A percentile compares a stretch with the other conserved stretches of the same genome.
Evolutionary conservation across 1,140 invertebrate species (phyloP).

Genomic region (Portunus trituberculatus): DNA sequence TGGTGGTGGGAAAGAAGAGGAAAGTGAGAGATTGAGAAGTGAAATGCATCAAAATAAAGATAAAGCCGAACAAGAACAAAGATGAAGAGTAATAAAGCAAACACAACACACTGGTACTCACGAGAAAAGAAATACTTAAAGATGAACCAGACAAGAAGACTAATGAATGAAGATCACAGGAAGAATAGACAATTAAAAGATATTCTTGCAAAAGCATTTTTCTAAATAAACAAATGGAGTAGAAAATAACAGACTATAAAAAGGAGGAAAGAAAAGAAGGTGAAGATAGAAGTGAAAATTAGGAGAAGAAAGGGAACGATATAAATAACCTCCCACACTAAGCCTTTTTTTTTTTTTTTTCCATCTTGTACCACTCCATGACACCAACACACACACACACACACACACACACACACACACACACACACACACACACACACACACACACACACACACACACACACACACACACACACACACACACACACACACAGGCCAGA

Average conservation of each 20-base stretch:
- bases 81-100: not conserved
- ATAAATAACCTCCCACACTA: not conserved
- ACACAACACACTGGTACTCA: too few relatives aligned
- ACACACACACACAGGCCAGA: not conserved
- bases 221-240: not conserved
- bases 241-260: not conserved
- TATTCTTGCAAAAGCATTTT: not conserved
- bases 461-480: conserved; percentile 9
- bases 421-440: not conserved
- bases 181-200: not conserved
- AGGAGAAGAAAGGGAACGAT: not conserved
- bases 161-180: not conserved
- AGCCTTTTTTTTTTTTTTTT: not conserved
- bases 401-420: conserved; percentile 21
- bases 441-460: conserved; percentile 29
- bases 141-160: not conserved
- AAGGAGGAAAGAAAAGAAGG: not conserved
- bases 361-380: not conserved
- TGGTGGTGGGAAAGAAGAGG: not conserved
- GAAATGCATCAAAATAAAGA: too few relatives aligned
- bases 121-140: too few relatives aligned
- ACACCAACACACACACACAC: too few relatives aligned
- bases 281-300: not conserved
- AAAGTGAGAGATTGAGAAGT: not conserved
- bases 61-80: not conserved